Evolutionary conservation across 2,797 vertebrate genomes (phyloP), one percentile per base, ranked within the genome.

Genomic region (Danio albolineatus): DNA sequence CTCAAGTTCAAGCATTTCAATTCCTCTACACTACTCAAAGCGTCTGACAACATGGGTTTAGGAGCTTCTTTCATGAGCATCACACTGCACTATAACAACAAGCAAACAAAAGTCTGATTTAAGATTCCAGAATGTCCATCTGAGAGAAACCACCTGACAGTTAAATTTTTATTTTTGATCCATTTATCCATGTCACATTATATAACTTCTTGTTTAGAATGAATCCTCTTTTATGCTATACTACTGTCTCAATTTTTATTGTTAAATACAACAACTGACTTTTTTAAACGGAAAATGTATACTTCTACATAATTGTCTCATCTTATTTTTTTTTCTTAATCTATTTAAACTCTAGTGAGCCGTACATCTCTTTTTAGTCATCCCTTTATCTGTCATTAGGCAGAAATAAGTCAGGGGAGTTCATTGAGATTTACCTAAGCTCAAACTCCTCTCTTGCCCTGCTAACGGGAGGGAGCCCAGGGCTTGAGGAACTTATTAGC

Each of bases 41-140:
- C 65, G 59, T 59, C 39, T 9, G 16, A 21, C 21, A 48, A 36
- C 39, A 41, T 41, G 13, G 4, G n/a, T 69, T 78, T 69, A 78
- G n/a, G 44, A 12, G 36, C 28, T 78, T 69, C 36, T 60, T 5
- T 60, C 13, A 60, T 13, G 2, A 60, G 14, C 12, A 21, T 49
- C 36, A 41, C 43, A 73, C 2, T 48, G 57, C 21, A 60, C 14
- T 43, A 2, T 38, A 10, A 7, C 16, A 19, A 69, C 4, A 17
- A 7, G 53, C 53, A 77, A 69, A 59, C 46, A 41, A 4, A 62
- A 41, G 10, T 49, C 19, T 13, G 13, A 64, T 53, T 39, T 64
- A 17, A 62, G 74, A 66, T 67, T 77, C 16, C 41, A 67, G 10
- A 77, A 69, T 49, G 16, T 46, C 6, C 19, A 76, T 65, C 44